Percentiles rank a stretch among this genome's conserved stretches.
Evolutionary conservation across 2,888 invertebrate species (phyloP).

Genomic region (Tetranychus truncatus): DNA sequence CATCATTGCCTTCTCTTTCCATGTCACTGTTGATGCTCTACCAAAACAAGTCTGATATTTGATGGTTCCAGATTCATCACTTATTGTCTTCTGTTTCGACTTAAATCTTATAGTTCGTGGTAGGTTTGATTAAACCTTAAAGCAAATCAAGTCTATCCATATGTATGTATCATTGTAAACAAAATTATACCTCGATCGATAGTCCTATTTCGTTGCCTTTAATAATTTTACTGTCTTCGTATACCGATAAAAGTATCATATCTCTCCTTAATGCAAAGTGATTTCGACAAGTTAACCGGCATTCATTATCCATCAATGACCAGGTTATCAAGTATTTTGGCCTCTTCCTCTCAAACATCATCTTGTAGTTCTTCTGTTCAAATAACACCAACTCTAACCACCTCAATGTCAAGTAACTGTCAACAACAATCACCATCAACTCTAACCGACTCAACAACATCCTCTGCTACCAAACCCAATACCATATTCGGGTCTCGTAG

Average conservation of each 20-base stretch:
- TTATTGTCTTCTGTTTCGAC: too few relatives aligned
- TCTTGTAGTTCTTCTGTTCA: not conserved
- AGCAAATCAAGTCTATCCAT: too few relatives aligned
- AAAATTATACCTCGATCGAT: too few relatives aligned
- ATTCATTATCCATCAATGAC: not conserved
- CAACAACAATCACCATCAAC: too few relatives aligned
- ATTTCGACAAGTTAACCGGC: not conserved
- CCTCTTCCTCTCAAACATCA: not conserved
- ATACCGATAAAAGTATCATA: not conserved
- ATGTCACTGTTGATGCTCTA: too few relatives aligned
- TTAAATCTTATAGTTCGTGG: too few relatives aligned
- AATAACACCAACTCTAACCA: not conserved
- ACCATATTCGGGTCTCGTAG: constrained; percentile 12
- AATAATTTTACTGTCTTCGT: not conserved
- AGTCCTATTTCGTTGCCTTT: too few relatives aligned
- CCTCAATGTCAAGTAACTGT: not conserved
- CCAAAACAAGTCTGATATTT: too few relatives aligned
- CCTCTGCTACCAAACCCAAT: not conserved
- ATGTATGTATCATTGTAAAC: too few relatives aligned
- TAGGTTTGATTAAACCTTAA: too few relatives aligned
- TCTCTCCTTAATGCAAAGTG: not conserved
- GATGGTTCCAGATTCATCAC: too few relatives aligned
- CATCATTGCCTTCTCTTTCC: too few relatives aligned
- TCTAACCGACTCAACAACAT: not conserved
- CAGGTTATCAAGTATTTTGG: not conserved